Conservation (phyloP, 2,797 vertebrate species). For the Argyrosomus regius region DNA sequence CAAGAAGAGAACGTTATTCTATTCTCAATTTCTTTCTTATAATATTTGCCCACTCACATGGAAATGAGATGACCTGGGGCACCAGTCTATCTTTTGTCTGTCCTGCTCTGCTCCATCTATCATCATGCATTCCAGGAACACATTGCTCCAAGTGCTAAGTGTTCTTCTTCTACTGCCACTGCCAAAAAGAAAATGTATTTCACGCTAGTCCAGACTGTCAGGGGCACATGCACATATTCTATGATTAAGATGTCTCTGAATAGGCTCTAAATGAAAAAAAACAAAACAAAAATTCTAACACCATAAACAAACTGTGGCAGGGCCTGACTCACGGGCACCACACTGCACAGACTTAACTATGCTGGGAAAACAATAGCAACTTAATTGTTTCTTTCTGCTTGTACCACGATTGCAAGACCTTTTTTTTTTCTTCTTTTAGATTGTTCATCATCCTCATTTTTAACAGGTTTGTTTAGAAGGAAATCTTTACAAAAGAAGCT, state of each 20-base stretch:
- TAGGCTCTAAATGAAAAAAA: background rate
- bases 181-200: constrained; percentile 26
- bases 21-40: background rate
- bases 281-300: background rate
- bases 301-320: constrained; percentile 14
- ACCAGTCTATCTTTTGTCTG: constrained; percentile 32
- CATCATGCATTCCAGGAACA: constrained; percentile 28
- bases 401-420: background rate
- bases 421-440: background rate
- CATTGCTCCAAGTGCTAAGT: constrained; percentile 3
- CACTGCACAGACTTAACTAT: constrained; percentile 15
- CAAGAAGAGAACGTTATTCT: constrained; percentile 2
- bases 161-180: constrained; percentile 15
- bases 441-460: background rate
- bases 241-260: background rate
- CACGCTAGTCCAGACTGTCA: constrained; percentile 1
- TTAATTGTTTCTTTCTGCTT: background rate
- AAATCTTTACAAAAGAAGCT: background rate
- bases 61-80: constrained; percentile 33
- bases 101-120: constrained; percentile 22
- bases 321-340: constrained; percentile 7
- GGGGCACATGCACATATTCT: background rate
- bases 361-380: constrained; percentile 5
- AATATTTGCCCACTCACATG: constrained; percentile 11
- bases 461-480: background rate